phyloP scores from a whole-genome alignment of 2,113 vertebrate genomes.

The Nerophis ophidion region DNA sequence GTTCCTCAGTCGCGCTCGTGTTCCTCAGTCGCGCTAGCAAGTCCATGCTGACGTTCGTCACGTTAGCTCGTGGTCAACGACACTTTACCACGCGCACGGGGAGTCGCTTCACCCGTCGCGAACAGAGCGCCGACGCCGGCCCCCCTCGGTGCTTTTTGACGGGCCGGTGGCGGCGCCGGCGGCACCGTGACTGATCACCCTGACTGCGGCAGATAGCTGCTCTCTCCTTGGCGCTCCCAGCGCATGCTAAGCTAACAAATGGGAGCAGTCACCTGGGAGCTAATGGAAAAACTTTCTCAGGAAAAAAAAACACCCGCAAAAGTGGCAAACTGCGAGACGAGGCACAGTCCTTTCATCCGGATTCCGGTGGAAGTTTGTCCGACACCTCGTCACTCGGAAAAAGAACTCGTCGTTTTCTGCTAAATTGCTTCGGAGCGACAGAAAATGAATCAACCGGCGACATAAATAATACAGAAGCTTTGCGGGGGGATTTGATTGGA shows the following conservation, averaged over 20 bases:
- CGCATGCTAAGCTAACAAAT: constrained; percentile 63
- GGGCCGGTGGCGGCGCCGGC: not conserved
- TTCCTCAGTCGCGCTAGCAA: too few species aligned
- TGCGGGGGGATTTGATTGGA: constrained; percentile 64
- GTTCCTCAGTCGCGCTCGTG: too few species aligned
- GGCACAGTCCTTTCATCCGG: too few species aligned
- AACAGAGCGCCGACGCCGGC: constrained; percentile 31
- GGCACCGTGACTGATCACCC: constrained; percentile 56
- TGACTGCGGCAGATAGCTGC: constrained; percentile 32
- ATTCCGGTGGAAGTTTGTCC: not conserved
- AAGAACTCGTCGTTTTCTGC: constrained; percentile 2
- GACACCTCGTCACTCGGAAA: not conserved
- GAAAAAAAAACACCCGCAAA: too few species aligned
- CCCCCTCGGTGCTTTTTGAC: constrained; percentile 34
- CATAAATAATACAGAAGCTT: constrained; percentile 42
- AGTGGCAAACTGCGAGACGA: not conserved
- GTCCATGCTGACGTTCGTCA: too few species aligned
- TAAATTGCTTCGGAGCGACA: constrained; percentile 20
- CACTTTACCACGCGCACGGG: constrained; percentile 34
- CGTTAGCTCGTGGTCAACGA: constrained; percentile 3
- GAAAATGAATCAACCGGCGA: constrained; percentile 33
- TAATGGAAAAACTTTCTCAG: constrained; percentile 53
- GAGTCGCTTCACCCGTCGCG: constrained; percentile 49
- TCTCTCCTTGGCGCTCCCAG: constrained; percentile 59
- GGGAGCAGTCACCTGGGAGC: constrained; percentile 53